Conservation (phyloP, 2,797 vertebrate genomes). For the Hydrolagus colliei region DNA sequence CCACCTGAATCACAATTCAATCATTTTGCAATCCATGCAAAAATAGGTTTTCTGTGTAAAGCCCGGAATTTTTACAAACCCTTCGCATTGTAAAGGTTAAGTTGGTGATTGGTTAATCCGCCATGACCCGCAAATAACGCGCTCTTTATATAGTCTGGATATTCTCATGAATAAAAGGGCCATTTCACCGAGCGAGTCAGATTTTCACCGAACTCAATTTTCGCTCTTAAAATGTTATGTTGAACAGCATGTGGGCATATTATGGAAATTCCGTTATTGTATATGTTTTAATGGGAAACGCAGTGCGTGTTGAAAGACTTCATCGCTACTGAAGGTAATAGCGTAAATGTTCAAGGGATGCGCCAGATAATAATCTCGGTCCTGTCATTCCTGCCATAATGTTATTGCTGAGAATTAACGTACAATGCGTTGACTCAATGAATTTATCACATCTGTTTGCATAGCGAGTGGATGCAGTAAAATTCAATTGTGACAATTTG, state of each 20-base stretch:
- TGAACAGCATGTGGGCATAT: not conserved
- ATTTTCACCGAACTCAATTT: no score
- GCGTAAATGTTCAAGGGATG: not conserved
- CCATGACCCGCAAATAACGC: no score
- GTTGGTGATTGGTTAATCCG: no score
- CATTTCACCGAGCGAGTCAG: no score
- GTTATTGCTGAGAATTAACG: slow-evolving; percentile 29
- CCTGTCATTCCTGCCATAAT: slow-evolving; percentile 19
- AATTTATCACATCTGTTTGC: not conserved
- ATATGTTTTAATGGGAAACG: not conserved
- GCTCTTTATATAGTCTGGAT: no score
- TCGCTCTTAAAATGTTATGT: no score
- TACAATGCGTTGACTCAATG: slow-evolving; percentile 13
- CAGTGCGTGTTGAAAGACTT: not conserved
- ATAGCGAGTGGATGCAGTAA: not conserved
- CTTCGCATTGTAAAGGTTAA: no score
- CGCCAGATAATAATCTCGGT: slow-evolving; percentile 20
- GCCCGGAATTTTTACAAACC: no score
- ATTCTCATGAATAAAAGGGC: no score
- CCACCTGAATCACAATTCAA: no score
- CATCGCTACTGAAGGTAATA: not conserved
- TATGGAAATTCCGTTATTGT: not conserved
- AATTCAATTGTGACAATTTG: slow-evolving; percentile 20
- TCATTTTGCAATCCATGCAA: no score
- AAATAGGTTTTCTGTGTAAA: no score